Evolutionary conservation across 2,888 invertebrate genomes (phyloP), one percentile per base, ranked within the genome.

Genomic region (Pristionchus entomophagus): DNA sequence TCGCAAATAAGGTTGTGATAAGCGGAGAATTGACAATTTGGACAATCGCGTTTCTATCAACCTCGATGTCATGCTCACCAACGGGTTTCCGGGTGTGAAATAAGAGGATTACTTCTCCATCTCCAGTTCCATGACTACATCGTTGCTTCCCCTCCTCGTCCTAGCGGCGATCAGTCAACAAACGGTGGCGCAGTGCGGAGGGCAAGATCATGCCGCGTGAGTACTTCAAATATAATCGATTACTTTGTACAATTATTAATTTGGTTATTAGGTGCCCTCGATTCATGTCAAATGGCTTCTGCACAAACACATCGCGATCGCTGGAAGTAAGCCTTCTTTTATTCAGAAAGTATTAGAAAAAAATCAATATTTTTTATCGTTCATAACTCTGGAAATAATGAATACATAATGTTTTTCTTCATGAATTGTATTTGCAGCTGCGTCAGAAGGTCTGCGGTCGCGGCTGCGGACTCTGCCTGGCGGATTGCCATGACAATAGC

Each of bases 281-380:
- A 14, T 81, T 51, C 53, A 51, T 81, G 81, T 51, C 81, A 6
- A 35, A 81, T 4, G 81, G 81, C 35, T 56, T 81, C 53, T 81
- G 81, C 56, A 56, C 53, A 35, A 81, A 56, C 19, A 8, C 32
- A 19, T n/a, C 32, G 35, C 22, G 35, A 3, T 26, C 81, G 38
- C 35, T 53, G 56, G 51, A 51, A 10, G 41, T 56, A 81, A 10
- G 38, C 6, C 3, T 69, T 69, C 12, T 4, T n/a, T 38, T 22
- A 10, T 38, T n/a, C 38, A n/a, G 5, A 0, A 19, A 5, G 32
- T 65, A 29, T 12, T 6, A 59, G 26, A 59, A 59, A 59, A 26
- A 22, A 26, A 2, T 45, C 45, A 6, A 45, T 45, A 45, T 45
- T 14, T 10, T 45, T 45, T 45, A 45, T 45, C 45, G 45, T 45